Conservation (phyloP, 1,140 invertebrate species). For the Polyergus mexicanus region DNA sequence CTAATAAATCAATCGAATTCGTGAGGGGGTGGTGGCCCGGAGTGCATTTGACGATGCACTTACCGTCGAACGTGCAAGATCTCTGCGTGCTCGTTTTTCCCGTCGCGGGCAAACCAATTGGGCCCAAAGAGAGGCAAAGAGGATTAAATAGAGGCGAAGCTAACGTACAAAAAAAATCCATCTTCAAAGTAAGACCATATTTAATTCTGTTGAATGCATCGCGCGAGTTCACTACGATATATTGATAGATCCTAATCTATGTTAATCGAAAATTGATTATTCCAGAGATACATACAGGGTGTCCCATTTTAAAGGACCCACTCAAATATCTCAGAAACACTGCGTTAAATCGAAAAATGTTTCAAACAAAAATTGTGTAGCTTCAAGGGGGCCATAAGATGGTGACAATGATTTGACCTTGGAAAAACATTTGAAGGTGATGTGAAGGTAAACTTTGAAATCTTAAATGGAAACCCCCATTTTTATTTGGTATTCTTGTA, state of each 20-base stretch:
- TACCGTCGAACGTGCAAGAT: constrained; percentile 50
- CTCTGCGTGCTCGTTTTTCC: constrained; percentile 38
- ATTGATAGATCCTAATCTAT: background rate
- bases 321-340: too few species aligned
- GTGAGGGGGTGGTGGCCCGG: constrained; percentile 17
- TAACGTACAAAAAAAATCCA: constrained; percentile 18
- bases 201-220: constrained; percentile 1
- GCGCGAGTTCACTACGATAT: background rate
- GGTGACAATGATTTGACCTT: too few species aligned
- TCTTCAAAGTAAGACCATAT: constrained; percentile 44
- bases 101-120: constrained; percentile 5
- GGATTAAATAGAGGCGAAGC: constrained; percentile 34
- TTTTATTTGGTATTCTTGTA: too few species aligned
- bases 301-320: too few species aligned
- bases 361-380: too few species aligned
- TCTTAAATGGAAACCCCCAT: too few species aligned
- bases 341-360: too few species aligned
- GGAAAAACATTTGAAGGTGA: too few species aligned
- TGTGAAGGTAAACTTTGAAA: too few species aligned
- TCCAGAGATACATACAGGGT: background rate
- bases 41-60: constrained; percentile 58
- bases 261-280: constrained; percentile 32
- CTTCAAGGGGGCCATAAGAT: too few species aligned
- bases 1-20: constrained; percentile 55
- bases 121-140: constrained; percentile 1